Base-by-base conservation (phyloP, 2,113 vertebrate species). In the Sebastes schlegelii region DNA sequence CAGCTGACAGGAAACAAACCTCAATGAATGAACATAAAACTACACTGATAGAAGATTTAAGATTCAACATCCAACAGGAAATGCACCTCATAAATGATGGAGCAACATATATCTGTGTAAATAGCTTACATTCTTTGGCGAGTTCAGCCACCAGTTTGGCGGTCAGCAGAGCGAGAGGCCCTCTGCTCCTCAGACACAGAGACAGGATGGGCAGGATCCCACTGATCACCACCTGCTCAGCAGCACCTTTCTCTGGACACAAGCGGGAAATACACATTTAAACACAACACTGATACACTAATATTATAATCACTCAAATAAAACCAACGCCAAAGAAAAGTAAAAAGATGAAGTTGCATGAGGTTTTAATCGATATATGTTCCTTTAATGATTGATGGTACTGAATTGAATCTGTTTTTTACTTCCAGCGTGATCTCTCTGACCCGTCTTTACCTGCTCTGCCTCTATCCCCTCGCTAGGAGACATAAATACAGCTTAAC, bases 91-190 rank as follows among this genome's bases (percentile, higher is more conserved):
- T 51, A 14, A 6, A 13, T 45, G 2, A 23, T 0, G 17, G 17
- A 26, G 4, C 52, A 21, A 14, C 51, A 12, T 40, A 2, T 14
- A 40, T 72, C 10, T 60, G 0, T 42, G n/a, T 6, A 23, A 23
- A 7, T 26, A 14, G 79, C 96, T 64, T 83, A 97, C 97, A 93
- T 17, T 97, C 95, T 70, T 94, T 96, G 82, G 96, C 94, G 71
- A 97, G 95, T 84, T 97, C 96, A 54, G 97, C 94, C 66, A 97
- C 94, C 48, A 97, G 92, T 40, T 94, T 93, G 45, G 95, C 95
- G 2, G 96, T 94, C 66, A 95, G 94, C 75, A 92, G 55, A 10
- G 93, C 89, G 3, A 96, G 95, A 43, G 73, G 82, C 42, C 95
- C 95, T 12, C 93, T 93, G 76, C 86, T 92, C 90, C 94, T 94